A percentile compares a stretch with the other conserved stretches of the same genome.
Evolutionary conservation across 2,797 vertebrate genomes (phyloP).

Genomic region (Eulemur albifrons): DNA sequence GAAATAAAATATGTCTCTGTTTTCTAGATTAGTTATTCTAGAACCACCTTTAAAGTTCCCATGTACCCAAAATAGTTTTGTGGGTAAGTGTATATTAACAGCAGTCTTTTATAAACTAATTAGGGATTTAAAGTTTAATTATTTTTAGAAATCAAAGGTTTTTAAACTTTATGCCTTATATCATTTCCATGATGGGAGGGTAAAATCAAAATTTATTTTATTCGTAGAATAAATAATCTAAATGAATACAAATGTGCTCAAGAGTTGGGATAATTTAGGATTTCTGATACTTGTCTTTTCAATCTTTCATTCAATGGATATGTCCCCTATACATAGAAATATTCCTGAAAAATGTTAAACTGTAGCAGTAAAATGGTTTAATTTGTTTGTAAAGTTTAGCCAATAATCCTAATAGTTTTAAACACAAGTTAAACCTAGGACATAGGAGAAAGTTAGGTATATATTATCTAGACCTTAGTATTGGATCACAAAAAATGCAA

Average conservation of each 20-base stretch:
- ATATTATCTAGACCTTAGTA: neutral
- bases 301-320: constrained; percentile 21
- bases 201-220: constrained; percentile 50
- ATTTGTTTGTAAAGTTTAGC: constrained; percentile 26
- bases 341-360: constrained; percentile 44
- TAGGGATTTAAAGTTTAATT: constrained; percentile 42
- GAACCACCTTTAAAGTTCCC: constrained; percentile 30
- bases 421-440: constrained; percentile 47
- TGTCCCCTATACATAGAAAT: neutral
- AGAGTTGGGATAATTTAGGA: neutral
- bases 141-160: constrained; percentile 40
- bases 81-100: neutral
- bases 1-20: neutral
- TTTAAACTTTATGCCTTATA: constrained; percentile 46
- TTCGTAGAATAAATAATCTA: neutral
- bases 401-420: constrained; percentile 37
- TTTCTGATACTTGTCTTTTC: constrained; percentile 27
- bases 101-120: neutral
- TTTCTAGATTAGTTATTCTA: constrained; percentile 27
- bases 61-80: constrained; percentile 22
- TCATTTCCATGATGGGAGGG: constrained; percentile 20
- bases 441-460: neutral
- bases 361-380: constrained; percentile 30
- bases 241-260: neutral
- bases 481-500: constrained; percentile 37